phyloP scores from a whole-genome alignment of 1,140 invertebrate species.

The Ceratina australensis region DNA sequence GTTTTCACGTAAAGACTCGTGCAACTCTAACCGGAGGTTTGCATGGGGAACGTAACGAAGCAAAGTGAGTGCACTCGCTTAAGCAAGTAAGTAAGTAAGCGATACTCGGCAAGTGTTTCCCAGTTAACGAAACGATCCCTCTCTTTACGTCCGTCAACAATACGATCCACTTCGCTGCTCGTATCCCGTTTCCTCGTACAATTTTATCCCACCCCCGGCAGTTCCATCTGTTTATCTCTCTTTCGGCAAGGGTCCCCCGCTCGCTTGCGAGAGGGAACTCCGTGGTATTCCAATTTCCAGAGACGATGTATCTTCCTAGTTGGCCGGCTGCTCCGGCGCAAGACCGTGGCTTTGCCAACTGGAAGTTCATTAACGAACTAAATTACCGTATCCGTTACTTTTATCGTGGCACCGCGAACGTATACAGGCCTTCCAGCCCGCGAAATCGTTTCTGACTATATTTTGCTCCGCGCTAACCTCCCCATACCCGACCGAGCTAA shows the following conservation, averaged over 20 bases:
- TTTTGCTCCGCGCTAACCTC: slow-evolving; percentile 52
- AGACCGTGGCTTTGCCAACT: slow-evolving; percentile 64
- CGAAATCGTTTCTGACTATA: slow-evolving; percentile 61
- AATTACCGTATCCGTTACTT: slow-evolving; percentile 72
- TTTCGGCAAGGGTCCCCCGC: slow-evolving; percentile 32
- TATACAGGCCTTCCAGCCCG: slow-evolving; percentile 40
- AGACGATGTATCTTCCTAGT: slow-evolving; percentile 61
- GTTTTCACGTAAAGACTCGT: no score
- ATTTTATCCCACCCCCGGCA: slow-evolving; percentile 36
- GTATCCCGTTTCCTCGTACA: slow-evolving; percentile 3
- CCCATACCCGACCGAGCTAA: slow-evolving; percentile 35
- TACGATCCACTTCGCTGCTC: slow-evolving; percentile 7
- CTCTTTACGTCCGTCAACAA: background rate
- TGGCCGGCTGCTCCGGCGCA: slow-evolving; percentile 51
- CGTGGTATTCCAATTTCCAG: slow-evolving; percentile 62
- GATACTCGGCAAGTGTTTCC: background rate
- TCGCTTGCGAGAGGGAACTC: slow-evolving; percentile 18
- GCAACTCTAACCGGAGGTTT: no score
- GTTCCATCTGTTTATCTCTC: slow-evolving; percentile 44
- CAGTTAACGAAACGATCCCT: slow-evolving; percentile 11
- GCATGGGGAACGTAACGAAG: background rate
- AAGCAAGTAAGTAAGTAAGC: background rate
- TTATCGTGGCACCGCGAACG: slow-evolving; percentile 61
- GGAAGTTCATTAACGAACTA: slow-evolving; percentile 70
- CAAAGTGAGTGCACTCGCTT: background rate